Conservation (phyloP, 2,888 invertebrate genomes). For the Drosophila meridionalis region DNA sequence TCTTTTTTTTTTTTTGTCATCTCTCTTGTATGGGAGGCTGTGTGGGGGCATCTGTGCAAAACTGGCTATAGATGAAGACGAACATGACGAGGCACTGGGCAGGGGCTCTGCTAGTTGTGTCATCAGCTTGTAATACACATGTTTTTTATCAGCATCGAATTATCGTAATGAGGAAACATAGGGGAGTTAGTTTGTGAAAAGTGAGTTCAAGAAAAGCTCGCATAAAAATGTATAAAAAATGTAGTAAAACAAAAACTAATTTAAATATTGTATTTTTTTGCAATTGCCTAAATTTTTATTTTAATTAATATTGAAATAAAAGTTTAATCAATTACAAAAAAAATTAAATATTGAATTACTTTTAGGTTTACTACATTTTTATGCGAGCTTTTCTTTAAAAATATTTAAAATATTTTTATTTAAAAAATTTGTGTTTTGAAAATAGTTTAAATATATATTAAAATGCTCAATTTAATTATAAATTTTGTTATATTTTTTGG, state of each 20-base stretch:
- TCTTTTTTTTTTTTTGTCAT: neutral
- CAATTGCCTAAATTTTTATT: no score
- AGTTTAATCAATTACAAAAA: no score
- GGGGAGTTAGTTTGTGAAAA: neutral
- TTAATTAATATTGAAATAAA: neutral
- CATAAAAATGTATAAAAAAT: neutral
- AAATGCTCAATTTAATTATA: neutral
- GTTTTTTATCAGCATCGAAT: constrained; percentile 22
- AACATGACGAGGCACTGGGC: neutral
- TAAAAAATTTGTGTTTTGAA: neutral
- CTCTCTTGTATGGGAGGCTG: constrained; percentile 17
- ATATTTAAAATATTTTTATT: neutral
- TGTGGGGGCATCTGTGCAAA: constrained; percentile 22
- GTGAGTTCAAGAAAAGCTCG: neutral
- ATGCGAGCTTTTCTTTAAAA: no score
- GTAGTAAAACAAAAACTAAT: no score
- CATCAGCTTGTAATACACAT: constrained; percentile 40
- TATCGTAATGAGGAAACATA: neutral
- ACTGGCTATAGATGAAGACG: constrained; percentile 33
- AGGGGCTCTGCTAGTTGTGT: constrained; percentile 23
- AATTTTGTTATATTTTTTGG: neutral
- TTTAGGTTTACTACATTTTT: no score
- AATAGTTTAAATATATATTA: neutral
- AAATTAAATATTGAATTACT: no score
- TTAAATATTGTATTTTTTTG: no score